Percentiles rank a stretch among this genome's conserved stretches.
phyloP scores from a whole-genome alignment of 2,888 invertebrate species.

The Euspilapteryx auroguttella region DNA sequence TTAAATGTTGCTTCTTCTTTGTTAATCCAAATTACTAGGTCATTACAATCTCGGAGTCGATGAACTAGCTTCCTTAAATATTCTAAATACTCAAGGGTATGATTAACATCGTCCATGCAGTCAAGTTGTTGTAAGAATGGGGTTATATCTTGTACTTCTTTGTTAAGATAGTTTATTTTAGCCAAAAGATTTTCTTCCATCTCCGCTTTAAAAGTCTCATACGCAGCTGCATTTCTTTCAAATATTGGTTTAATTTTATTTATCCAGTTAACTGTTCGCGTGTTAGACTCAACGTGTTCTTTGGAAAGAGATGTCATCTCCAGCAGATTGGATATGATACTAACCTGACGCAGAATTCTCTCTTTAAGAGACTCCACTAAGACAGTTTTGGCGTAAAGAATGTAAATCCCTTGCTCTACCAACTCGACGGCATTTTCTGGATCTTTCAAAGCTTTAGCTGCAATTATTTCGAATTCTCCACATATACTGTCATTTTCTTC shows the following conservation, averaged over 20 bases:
- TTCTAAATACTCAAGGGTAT: slow-evolving; percentile 78
- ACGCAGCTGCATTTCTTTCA: slow-evolving; percentile 75
- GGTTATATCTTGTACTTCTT: slow-evolving; percentile 70
- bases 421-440: slow-evolving; percentile 82
- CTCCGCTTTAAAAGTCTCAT: slow-evolving; percentile 80
- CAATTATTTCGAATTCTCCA: slow-evolving; percentile 71
- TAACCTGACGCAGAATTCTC: slow-evolving; percentile 68
- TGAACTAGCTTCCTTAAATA: slow-evolving; percentile 76
- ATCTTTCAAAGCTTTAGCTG: slow-evolving; percentile 67
- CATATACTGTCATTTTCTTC: slow-evolving; percentile 70
- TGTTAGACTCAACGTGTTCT: slow-evolving; percentile 79
- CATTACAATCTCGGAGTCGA: slow-evolving; percentile 73
- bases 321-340: slow-evolving; percentile 69
- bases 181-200: slow-evolving; percentile 80
- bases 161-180: slow-evolving; percentile 70
- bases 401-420: slow-evolving; percentile 78
- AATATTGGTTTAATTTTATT: slow-evolving; percentile 79
- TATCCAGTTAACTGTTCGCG: slow-evolving; percentile 83
- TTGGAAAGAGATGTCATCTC: slow-evolving; percentile 74
- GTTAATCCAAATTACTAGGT: slow-evolving; percentile 83
- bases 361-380: slow-evolving; percentile 70
- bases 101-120: slow-evolving; percentile 80
- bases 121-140: slow-evolving; percentile 78
- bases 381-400: slow-evolving; percentile 75
- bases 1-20: slow-evolving; percentile 86